Percentiles rank a stretch among this genome's conserved stretches.
These are phyloP conservation scores for Sesamia nonagrioides DNA, from an alignment of 1,140 invertebrate species.

Conservation along the genomic window DNA sequence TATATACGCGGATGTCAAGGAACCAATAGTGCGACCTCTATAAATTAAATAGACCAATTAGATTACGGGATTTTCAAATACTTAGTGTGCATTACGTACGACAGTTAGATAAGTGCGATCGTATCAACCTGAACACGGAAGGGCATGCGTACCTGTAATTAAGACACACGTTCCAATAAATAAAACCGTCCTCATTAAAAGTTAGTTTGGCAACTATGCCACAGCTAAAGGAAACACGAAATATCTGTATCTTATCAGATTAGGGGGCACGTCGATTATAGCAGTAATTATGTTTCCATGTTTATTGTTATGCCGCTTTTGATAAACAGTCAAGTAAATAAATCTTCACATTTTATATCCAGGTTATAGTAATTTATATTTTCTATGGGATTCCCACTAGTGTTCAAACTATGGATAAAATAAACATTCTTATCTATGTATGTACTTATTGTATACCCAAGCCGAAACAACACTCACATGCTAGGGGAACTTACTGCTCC, in stretches of 20 bases:
- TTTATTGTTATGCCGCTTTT: constrained; percentile 23
- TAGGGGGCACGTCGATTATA: constrained; percentile 2
- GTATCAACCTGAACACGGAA: neutral
- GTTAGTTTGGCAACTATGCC: too few relatives aligned
- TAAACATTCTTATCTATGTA: too few relatives aligned
- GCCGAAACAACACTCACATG: too few relatives aligned
- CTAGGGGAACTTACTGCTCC: too few relatives aligned
- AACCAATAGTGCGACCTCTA: neutral
- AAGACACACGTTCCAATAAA: neutral
- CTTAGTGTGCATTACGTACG: neutral
- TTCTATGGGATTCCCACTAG: too few relatives aligned
- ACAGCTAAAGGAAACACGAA: neutral
- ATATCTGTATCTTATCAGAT: constrained; percentile 10
- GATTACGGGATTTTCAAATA: neutral
- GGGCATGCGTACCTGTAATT: too few relatives aligned
- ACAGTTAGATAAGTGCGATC: too few relatives aligned
- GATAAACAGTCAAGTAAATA: constrained; percentile 23
- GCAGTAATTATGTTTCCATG: constrained; percentile 27
- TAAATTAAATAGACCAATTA: neutral
- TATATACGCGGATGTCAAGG: neutral
- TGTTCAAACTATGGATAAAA: too few relatives aligned
- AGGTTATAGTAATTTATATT: neutral
- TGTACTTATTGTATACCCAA: too few relatives aligned
- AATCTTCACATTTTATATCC: neutral
- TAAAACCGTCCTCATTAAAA: too few relatives aligned